Conservation (phyloP, 2,888 invertebrate species). For the Drosophila affinis region DNA sequence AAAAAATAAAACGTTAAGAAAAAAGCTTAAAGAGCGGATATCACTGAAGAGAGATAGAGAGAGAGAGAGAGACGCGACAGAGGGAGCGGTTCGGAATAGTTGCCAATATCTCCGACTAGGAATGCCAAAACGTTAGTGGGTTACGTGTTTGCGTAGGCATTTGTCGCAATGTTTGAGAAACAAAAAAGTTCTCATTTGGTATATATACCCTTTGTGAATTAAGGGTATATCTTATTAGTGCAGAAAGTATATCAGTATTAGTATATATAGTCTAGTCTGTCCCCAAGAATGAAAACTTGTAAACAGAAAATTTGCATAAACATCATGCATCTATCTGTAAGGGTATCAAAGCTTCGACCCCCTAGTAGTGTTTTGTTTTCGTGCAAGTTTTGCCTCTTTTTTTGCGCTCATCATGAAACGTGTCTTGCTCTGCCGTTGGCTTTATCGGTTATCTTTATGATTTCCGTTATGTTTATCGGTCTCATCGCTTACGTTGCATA, state of each 20-base stretch:
- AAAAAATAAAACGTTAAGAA: slow-evolving; percentile 35
- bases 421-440: slow-evolving; percentile 33
- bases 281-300: no score
- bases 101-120: neutral
- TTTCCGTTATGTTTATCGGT: slow-evolving; percentile 58
- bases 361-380: neutral
- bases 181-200: slow-evolving; percentile 20
- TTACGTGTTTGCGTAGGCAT: slow-evolving; percentile 52
- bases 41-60: neutral
- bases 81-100: neutral
- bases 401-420: slow-evolving; percentile 43
- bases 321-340: neutral
- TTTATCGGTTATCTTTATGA: slow-evolving; percentile 57
- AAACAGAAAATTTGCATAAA: no score
- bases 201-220: neutral
- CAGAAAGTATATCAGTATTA: neutral
- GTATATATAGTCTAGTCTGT: neutral
- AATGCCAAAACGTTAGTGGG: slow-evolving; percentile 43
- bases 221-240: neutral
- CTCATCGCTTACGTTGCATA: slow-evolving; percentile 14
- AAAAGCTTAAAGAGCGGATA: slow-evolving; percentile 34
- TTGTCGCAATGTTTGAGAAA: neutral
- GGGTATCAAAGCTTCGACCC: neutral
- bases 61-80: slow-evolving; percentile 11
- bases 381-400: neutral